Evolutionary conservation across 1,140 invertebrate genomes (phyloP), one percentile per base, ranked within the genome.

Genomic region (Agrypnia vestita): DNA sequence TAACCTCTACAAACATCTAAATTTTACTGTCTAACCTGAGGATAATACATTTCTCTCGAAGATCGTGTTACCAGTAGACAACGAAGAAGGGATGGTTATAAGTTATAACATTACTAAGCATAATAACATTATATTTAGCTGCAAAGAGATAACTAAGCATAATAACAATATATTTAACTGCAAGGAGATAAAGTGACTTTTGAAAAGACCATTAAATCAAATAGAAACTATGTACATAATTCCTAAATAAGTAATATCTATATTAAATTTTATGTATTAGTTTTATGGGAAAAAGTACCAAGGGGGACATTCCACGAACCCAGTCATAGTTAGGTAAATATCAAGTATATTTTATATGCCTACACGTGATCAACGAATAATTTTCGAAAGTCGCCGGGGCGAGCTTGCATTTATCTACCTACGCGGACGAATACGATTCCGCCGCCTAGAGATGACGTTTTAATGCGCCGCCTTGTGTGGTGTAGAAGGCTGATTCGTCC

Each of bases 401-500:
- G 1, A 35, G 49, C n/a, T 51, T 51, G n/a, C 11, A 35, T 64
- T 64, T 64, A 64, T 43, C 61, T 64, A 71, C 67, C 67, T 47
- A 71, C 43, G 67, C 67, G 56, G 75, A 76, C 75, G 75, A 44
- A 62, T 59, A 55, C 71, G 46, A 73, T 46, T 47, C 43, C 13
- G 15, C 67, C 51, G 73, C 53, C 59, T 51, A 53, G 15, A 73
- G 53, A 46, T 76, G 75, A 76, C 75, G 75, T 76, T 59, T 76
- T 43, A 73, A 44, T 47, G 47, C 46, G 15, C 67, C 25, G 73
- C 73, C 75, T 64, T 59, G 75, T 76, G 75, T 76, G 78, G 78
- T 79, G 78, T 72, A 79, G 62, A 44, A 13, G n/a, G 3, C 15
- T 74, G 44, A 80, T 80, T 80, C 25, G 79, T 76, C 21, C 47